Percentiles rank a stretch among this genome's conserved stretches.
Conservation (phyloP, 37 sponge, comb jelly and placozoan species). For the Oopsacas minuta region DNA sequence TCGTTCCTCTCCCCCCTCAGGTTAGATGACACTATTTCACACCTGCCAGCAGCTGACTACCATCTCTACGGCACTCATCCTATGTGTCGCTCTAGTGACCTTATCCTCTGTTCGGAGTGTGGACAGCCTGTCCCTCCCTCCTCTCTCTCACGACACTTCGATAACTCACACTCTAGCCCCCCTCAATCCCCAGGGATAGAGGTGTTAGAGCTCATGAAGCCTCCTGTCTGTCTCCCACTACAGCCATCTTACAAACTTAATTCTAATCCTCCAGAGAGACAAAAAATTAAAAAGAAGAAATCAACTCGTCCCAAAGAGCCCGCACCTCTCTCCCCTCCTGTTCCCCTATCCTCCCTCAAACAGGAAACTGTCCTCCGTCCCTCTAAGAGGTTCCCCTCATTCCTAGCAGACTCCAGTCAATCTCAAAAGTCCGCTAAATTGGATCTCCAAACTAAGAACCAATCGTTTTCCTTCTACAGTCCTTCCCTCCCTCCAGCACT, state of each 20-base stretch:
- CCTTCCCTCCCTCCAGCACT: not conserved
- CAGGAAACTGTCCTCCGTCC: not conserved
- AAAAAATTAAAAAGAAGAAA: not conserved
- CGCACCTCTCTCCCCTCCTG: not conserved
- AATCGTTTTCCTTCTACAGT: not conserved
- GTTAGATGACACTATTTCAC: not conserved
- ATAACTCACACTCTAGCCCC: not conserved
- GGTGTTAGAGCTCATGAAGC: not conserved
- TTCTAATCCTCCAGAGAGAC: not conserved
- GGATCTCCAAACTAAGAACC: not conserved
- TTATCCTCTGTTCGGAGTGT: not conserved
- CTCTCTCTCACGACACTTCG: constrained; percentile 12
- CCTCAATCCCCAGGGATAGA: not conserved
- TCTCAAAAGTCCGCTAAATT: not conserved
- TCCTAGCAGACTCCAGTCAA: not conserved
- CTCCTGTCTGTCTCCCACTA: not conserved
- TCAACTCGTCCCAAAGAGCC: not conserved
- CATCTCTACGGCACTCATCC: not conserved
- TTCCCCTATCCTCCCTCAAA: not conserved
- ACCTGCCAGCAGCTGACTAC: not conserved
- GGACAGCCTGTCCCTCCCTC: not conserved
- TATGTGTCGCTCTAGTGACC: not conserved
- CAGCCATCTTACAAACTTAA: constrained; percentile 1
- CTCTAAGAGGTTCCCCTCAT: not conserved
- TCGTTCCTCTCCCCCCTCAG: not conserved